phyloP scores from a whole-genome alignment of 64 coral and sea anemone species.

The Porites lutea region DNA sequence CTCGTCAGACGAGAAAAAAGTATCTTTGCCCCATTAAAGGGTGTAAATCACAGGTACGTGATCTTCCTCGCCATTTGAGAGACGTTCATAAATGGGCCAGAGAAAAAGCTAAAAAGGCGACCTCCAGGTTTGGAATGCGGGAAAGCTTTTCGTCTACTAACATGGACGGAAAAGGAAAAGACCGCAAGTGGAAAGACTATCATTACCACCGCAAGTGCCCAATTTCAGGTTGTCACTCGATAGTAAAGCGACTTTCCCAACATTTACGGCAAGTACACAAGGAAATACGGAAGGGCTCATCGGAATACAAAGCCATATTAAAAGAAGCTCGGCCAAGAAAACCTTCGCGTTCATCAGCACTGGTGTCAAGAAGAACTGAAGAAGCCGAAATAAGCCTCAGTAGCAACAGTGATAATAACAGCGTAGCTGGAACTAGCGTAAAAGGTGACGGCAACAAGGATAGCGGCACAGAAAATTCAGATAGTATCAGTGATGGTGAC shows the following conservation, averaged over 20 bases:
- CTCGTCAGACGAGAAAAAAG: background rate
- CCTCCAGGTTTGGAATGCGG: background rate
- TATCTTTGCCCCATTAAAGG: background rate
- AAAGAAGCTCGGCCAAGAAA: background rate
- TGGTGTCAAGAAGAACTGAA: too few species aligned
- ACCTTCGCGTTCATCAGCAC: background rate
- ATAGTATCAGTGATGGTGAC: background rate
- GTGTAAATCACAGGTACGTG: background rate
- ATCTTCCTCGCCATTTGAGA: conserved; percentile 11
- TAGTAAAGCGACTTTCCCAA: conserved; percentile 19
- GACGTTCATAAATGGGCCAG: background rate
- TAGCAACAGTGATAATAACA: too few species aligned
- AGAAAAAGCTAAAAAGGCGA: background rate
- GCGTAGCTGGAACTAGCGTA: too few species aligned
- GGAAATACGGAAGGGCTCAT: conserved; percentile 19
- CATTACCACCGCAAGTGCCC: conserved; percentile 6
- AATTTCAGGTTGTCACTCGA: conserved; percentile 5
- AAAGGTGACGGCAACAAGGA: too few species aligned
- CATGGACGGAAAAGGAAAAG: background rate
- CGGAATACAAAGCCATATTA: background rate
- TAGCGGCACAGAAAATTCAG: too few species aligned
- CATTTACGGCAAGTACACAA: conserved; percentile 44
- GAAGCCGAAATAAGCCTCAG: too few species aligned
- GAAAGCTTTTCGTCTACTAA: background rate
- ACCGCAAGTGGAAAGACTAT: conserved; percentile 11